Evolutionary conservation across 2,888 invertebrate genomes (phyloP).

Genomic region (Drosophila trichaetosa): DNA sequence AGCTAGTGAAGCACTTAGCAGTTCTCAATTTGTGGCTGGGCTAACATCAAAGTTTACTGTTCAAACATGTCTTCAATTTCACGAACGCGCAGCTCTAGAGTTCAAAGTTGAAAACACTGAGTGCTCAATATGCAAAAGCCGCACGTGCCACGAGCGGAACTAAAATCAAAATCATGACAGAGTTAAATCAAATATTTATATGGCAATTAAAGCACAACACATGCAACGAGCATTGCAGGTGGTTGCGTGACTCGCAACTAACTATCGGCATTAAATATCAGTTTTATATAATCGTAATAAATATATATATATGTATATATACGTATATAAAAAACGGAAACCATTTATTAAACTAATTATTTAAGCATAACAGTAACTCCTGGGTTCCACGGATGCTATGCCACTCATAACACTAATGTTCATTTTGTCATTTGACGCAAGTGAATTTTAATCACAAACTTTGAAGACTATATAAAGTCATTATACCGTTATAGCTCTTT

Average conservation of each 20-base stretch:
- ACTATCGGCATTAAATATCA: neutral
- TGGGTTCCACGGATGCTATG: too few relatives aligned
- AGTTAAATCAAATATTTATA: constrained; percentile 63
- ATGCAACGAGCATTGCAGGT: constrained; percentile 15
- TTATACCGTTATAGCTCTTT: neutral
- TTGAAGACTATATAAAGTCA: neutral
- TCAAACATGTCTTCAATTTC: constrained; percentile 1
- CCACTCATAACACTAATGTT: neutral
- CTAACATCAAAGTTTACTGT: constrained; percentile 21
- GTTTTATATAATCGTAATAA: too few relatives aligned
- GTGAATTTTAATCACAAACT: neutral
- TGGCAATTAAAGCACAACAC: constrained; percentile 48
- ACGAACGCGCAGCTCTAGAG: neutral
- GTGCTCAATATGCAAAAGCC: constrained; percentile 34
- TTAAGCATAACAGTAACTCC: neutral
- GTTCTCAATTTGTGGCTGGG: neutral
- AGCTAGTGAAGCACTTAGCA: constrained; percentile 4
- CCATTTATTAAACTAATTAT: too few relatives aligned
- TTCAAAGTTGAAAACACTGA: constrained; percentile 41
- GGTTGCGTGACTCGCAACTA: constrained; percentile 8
- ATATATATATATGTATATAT: too few relatives aligned
- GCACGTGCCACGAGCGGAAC: constrained; percentile 5
- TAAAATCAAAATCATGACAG: constrained; percentile 23
- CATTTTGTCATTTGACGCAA: neutral
- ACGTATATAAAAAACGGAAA: neutral